Conservation (phyloP, 2,888 invertebrate species). For the Bibio marci region DNA sequence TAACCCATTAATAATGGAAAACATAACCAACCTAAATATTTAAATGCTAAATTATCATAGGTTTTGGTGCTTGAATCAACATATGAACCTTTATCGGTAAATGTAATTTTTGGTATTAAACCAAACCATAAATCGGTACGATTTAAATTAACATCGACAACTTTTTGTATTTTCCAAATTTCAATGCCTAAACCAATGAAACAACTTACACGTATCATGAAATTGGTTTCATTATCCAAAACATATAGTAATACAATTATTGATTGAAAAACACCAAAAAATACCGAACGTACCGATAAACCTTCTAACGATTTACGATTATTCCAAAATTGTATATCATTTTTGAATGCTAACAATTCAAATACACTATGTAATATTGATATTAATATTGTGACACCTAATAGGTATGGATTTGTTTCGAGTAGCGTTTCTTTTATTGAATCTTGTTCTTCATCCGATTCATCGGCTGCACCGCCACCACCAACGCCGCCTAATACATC, state of each 20-base stretch:
- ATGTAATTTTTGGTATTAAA: constrained; percentile 57
- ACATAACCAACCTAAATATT: constrained; percentile 89
- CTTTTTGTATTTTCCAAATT: constrained; percentile 98
- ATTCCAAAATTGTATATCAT: constrained; percentile 99
- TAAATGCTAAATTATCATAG: constrained; percentile 91
- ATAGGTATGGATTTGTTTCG: constrained; percentile 90
- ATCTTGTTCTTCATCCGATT: constrained; percentile 76
- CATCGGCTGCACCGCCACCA: constrained; percentile 36
- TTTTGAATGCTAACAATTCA: constrained; percentile 97
- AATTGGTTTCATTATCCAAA: constrained; percentile 96
- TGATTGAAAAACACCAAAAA: constrained; percentile 97
- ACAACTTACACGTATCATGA: constrained; percentile 86
- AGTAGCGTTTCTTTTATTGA: constrained; percentile 83
- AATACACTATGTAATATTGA: constrained; percentile 95
- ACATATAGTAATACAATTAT: constrained; percentile 90
- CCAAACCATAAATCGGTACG: constrained; percentile 59
- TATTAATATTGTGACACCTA: constrained; percentile 79
- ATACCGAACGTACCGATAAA: constrained; percentile 91
- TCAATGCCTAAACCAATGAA: constrained; percentile 91
- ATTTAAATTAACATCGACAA: constrained; percentile 64
- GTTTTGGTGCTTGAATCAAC: constrained; percentile 82
- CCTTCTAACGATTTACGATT: constrained; percentile 94
- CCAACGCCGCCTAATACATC: constrained; percentile 41
- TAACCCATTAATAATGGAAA: constrained; percentile 91
- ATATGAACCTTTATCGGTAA: constrained; percentile 93